Conservation (phyloP, 1,140 invertebrate species). For the Ericerus pela region DNA sequence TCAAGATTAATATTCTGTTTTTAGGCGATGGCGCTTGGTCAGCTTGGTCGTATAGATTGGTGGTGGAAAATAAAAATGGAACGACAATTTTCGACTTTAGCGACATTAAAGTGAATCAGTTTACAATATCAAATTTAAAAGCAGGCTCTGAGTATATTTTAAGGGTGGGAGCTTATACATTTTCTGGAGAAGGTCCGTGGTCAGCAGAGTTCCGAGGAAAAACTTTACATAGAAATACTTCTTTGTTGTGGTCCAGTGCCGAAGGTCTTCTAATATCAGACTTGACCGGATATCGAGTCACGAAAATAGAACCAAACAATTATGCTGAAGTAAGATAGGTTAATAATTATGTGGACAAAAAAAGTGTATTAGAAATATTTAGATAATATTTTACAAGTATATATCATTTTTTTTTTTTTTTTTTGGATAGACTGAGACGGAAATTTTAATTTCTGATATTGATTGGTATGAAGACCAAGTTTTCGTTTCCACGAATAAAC, state of each 20-base stretch:
- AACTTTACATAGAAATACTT: constrained; percentile 38
- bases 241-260: constrained; percentile 51
- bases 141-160: constrained; percentile 60
- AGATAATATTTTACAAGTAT: no score
- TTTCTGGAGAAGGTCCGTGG: constrained; percentile 64
- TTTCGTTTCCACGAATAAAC: constrained; percentile 58
- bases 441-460: constrained; percentile 45
- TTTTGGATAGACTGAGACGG: constrained; percentile 24
- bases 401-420: constrained; percentile 14
- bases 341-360: background rate
- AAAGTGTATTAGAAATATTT: background rate
- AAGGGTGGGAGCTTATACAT: constrained; percentile 58
- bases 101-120: constrained; percentile 43
- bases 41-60: constrained; percentile 69
- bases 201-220: constrained; percentile 53
- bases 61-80: constrained; percentile 43
- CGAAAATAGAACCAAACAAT: constrained; percentile 44
- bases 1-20: constrained; percentile 5
- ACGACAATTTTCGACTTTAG: constrained; percentile 34
- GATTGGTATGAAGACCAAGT: constrained; percentile 51
- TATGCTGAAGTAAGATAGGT: constrained; percentile 29
- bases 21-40: constrained; percentile 56
- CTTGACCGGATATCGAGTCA: constrained; percentile 51
- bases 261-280: constrained; percentile 55
- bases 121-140: constrained; percentile 47